Percentiles rank a stretch among this genome's conserved stretches.
These are phyloP conservation scores for Melanotaenia pygmaea DNA, from an alignment of 2,797 vertebrate genomes.

Conservation along the genomic window DNA sequence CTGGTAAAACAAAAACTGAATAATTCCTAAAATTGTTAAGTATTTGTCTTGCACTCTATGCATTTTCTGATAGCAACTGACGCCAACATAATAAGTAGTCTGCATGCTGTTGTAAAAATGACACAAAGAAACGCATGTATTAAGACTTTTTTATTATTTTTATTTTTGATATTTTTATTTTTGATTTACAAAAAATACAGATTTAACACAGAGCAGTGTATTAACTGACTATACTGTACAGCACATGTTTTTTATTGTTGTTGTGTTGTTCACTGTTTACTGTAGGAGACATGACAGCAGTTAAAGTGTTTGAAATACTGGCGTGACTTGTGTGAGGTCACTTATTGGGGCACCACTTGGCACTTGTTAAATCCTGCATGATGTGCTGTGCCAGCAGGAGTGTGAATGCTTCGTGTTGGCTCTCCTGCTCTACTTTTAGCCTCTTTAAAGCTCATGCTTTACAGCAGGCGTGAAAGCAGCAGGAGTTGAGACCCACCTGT, in stretches of 20 bases:
- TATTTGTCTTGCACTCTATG: not conserved
- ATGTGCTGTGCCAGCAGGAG: constrained; percentile 1
- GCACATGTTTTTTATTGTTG: not conserved
- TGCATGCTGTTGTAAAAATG: not conserved
- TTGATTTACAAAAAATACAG: not conserved
- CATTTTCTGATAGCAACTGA: not conserved
- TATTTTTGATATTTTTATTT: too few species aligned
- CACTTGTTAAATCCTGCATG: constrained; percentile 36
- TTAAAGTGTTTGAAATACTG: constrained; percentile 25
- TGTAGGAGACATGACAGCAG: constrained; percentile 17
- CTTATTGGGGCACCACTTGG: constrained; percentile 11
- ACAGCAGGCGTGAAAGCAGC: constrained; percentile 40
- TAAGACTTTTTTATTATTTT: not conserved
- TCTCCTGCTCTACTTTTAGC: constrained; percentile 44
- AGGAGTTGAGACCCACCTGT: constrained; percentile 47
- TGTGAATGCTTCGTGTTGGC: constrained; percentile 35
- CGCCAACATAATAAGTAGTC: not conserved
- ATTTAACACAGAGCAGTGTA: not conserved
- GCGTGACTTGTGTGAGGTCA: not conserved
- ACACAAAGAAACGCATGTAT: not conserved
- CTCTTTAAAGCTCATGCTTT: constrained; percentile 43
- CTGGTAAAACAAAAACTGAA: not conserved
- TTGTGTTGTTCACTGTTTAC: constrained; percentile 1
- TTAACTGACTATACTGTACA: not conserved
- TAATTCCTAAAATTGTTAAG: not conserved